Base-by-base conservation (phyloP, 2,113 vertebrate genomes). In the Nothocercus julius region DNA sequence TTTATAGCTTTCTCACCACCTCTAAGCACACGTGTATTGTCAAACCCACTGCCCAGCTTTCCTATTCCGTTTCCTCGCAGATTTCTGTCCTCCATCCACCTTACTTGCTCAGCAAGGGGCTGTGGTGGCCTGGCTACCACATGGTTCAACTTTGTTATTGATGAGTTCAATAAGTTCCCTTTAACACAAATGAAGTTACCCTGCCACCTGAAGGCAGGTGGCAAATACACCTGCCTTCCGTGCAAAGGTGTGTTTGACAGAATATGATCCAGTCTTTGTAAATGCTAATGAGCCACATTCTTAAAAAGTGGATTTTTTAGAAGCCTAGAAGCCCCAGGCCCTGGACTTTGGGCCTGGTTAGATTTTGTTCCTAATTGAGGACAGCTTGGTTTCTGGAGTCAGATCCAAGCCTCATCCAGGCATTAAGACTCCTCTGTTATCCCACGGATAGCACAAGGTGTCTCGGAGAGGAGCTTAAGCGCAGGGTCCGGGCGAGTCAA, bases 1-100 rank as follows among this genome's bases (percentile, higher is more conserved):
- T 80, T 94, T 28, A 22, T 61, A 67, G 64, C 69, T 90, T 89
- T 93, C 83, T 93, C 53, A 70, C 56, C 66, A 78, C 56, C 32
- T 45, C 0, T 0, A 85, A 45, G n/a, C 58, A 32, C 61, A 75
- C 2, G 1, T 42, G 54, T 67, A 30, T 62, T 56, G 58, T 75
- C 81, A 78, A 75, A 92, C 22, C 63, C 44, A 38, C 18, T 5
- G 3, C 67, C 89, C 1, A 5, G 51, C 66, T 20, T 18, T 91
- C 45, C 64, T 61, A 53, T 36, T 81, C 13, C 30, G n/a, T 19
- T 49, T 49, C 69, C 68, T n/a, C 19, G 53, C 63, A 85, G 40
- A 74, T 32, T 64, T 69, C 42, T 69, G 18, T 13, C 61, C 8
- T 49, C 47, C 13, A 4, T 70, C 21, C 21, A 34, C 24, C 20